Base-by-base conservation (phyloP, 2,797 vertebrate genomes). In the Netta rufina region DNA sequence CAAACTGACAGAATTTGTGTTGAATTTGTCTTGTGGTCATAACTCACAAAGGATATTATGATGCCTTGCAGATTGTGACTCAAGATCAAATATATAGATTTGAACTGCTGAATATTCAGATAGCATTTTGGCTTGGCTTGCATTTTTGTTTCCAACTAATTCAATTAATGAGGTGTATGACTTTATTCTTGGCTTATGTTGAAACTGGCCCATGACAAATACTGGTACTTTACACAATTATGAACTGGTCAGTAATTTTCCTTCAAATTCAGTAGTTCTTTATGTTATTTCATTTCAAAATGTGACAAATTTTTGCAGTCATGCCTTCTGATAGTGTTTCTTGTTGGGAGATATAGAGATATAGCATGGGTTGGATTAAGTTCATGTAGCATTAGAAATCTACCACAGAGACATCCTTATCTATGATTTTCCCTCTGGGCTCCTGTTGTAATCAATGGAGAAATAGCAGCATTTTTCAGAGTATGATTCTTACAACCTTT, bases 401-500 rank as follows among this genome's bases (percentile, higher is more conserved):
- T 87, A 47, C 43, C 30, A 82, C 18, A 87, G 71, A 87, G 78
- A 2, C 41, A 47, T 54, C 16, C 36, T 89, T 87, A 90, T 73
- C 80, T 87, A 51, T 76, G 30, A 24, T 51, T 82, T 93, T 70
- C 12, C 51, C 71, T 94, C 16, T 60, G 62, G 71, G 27, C 2
- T 89, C 3, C 64, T 67, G 66, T 78, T 89, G 47, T 65, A 92
- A 92, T 84, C 66, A 81, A 72, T 90, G 20, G 58, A 28, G 62
- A 92, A 95, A 75, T n/a, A 80, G 19, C 20, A 88, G 18, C 32
- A 66, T 88, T 94, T 93, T 89, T 88, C 41, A 58, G 41, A 71
- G 12, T 56, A 47, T 89, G 77, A 94, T n/a, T 94, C 83, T 87
- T 89, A 66, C 94, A 77, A 90, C 60, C 84, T 92, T 58, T 90